Evolutionary conservation across 2,797 vertebrate species (phyloP), one percentile per base, ranked within the genome.

Genomic region (Sebastes iracundus): DNA sequence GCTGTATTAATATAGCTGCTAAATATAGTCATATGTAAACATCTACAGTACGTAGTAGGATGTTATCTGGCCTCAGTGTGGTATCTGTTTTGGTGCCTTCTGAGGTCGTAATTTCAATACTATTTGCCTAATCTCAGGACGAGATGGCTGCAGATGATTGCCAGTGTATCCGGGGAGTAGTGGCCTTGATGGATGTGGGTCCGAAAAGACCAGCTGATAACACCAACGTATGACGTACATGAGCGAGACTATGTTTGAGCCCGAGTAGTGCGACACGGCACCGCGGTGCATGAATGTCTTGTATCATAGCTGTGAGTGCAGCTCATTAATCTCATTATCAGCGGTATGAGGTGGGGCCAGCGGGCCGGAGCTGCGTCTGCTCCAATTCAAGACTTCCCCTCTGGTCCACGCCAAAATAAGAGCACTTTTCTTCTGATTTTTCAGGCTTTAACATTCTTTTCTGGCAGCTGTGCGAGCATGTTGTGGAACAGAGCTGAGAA

Each of bases 111-210:
- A 91, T 94, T 92, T 92, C 75, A 91, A 90, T 93, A 90, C 77
- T 52, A 88, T 93, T 93, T 90, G 90, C 79, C 83, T 92, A 91
- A 93, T 93, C 89, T 90, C 68, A 62, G 89, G 67, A 64, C 75
- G 77, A 87, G 92, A 94, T 94, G 91, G 86, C 92, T 88, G 86
- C 66, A 42, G 49, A 75, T 75, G 91, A 93, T 94, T 92, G 86
- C 75, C 74, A 32, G 72, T 35, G 72, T 88, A 88, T 92, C 93
- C 79, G 69, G 91, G 87, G 90, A 88, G 83, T 72, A 76, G 79
- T 11, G 70, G 66, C 32, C 77, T 58, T 93, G 93, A 94, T 94
- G 91, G 83, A 93, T 93, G 91, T 92, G 80, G 83, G 79, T 86
- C 88, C 55, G 27, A 75, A 80, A 55, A 78, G 72, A 77, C 64